Percentiles rank a stretch among this genome's conserved stretches.
Conservation (phyloP, 2,888 invertebrate genomes). For the Cryptus viduatorius region DNA sequence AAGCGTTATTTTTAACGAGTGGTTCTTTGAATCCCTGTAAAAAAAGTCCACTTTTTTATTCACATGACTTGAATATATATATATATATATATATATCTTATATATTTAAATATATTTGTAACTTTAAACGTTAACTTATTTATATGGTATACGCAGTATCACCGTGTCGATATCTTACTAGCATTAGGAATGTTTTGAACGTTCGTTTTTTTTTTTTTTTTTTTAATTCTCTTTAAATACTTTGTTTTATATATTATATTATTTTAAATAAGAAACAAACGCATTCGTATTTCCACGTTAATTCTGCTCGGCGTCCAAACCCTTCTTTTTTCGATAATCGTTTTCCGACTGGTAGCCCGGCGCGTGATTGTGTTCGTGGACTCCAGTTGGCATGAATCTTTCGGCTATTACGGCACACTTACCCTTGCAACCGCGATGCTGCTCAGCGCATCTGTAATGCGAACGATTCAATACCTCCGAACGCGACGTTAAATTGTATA, state of each 20-base stretch:
- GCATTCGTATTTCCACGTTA: conserved; percentile 36
- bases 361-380: conserved; percentile 78
- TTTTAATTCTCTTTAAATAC: conserved; percentile 37
- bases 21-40: conserved; percentile 32
- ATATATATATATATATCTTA: conserved; percentile 38
- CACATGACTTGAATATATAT: conserved; percentile 46
- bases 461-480: conserved; percentile 78
- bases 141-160: conserved; percentile 55
- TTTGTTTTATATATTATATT: conserved; percentile 30
- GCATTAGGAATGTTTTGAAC: conserved; percentile 58
- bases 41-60: conserved; percentile 21
- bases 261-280: conserved; percentile 47
- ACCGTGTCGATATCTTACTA: conserved; percentile 53
- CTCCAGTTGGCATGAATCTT: conserved; percentile 79
- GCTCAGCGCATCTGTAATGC: conserved; percentile 79
- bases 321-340: conserved; percentile 78
- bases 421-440: conserved; percentile 79
- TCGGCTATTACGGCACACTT: conserved; percentile 80
- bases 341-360: conserved; percentile 79
- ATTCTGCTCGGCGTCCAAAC: conserved; percentile 70
- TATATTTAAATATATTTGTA: conserved; percentile 45
- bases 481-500: conserved; percentile 79
- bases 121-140: conserved; percentile 35
- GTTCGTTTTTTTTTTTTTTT: conserved; percentile 34
- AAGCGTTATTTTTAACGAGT: conserved; percentile 24